Conservation (phyloP, 1,140 invertebrate genomes). For the Panulirus ornatus region DNA sequence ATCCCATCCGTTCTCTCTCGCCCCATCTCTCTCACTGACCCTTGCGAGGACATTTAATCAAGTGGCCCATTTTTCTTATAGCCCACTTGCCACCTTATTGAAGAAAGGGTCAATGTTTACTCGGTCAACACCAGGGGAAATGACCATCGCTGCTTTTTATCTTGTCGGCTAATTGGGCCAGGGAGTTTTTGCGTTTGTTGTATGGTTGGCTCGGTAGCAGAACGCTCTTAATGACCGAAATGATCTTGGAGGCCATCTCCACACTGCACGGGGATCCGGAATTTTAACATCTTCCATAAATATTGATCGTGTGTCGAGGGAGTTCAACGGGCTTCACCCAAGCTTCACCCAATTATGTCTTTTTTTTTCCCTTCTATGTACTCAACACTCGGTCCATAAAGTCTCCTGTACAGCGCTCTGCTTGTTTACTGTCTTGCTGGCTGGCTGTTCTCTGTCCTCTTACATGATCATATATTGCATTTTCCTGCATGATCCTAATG, state of each 20-base stretch:
- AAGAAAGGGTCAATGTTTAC: slow-evolving; percentile 55
- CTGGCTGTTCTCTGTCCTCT: too few relatives aligned
- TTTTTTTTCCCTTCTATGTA: too few relatives aligned
- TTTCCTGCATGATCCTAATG: too few relatives aligned
- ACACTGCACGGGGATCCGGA: not conserved
- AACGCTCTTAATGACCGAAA: not conserved
- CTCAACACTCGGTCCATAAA: too few relatives aligned
- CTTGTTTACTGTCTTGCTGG: too few relatives aligned
- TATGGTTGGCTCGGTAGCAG: not conserved
- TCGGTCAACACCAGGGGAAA: slow-evolving; percentile 21
- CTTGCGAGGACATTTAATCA: slow-evolving; percentile 47
- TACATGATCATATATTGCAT: too few relatives aligned
- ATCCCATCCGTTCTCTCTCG: too few relatives aligned
- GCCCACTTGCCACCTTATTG: slow-evolving; percentile 48
- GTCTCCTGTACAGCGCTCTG: too few relatives aligned
- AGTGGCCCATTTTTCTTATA: slow-evolving; percentile 49
- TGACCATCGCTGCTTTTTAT: slow-evolving; percentile 28
- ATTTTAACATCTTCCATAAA: too few relatives aligned
- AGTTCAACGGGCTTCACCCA: too few relatives aligned
- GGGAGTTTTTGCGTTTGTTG: slow-evolving; percentile 19
- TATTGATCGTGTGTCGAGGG: too few relatives aligned
- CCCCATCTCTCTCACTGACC: not conserved
- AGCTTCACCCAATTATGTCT: too few relatives aligned
- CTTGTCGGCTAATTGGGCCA: slow-evolving; percentile 46
- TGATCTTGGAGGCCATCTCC: not conserved